These are phyloP conservation scores for Cryptoleucopteryx plumbea DNA, from an alignment of 2,113 vertebrate genomes.

Conservation along the genomic window DNA sequence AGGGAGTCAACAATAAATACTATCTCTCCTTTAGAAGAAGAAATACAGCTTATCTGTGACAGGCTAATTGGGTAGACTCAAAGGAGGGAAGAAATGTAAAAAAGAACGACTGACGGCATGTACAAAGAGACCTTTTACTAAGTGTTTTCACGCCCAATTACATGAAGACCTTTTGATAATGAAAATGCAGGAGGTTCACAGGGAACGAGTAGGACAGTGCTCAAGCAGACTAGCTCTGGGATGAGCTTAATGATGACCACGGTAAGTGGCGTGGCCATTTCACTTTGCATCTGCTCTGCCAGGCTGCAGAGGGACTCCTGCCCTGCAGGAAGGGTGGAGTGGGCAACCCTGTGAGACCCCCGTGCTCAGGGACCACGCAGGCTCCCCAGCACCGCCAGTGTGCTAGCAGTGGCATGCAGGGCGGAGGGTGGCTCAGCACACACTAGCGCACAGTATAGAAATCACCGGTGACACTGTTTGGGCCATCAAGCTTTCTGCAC, in stretches of 20 bases:
- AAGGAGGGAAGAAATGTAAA: background rate
- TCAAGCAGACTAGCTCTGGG: background rate
- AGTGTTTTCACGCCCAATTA: background rate
- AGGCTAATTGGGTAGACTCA: background rate
- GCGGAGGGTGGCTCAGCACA: background rate
- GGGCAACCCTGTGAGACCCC: background rate
- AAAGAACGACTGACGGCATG: background rate
- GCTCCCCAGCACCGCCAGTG: background rate
- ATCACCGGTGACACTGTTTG: background rate
- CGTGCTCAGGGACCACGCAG: fast-evolving
- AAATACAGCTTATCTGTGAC: background rate
- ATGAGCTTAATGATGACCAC: background rate
- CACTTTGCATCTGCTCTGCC: background rate
- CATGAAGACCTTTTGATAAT: background rate
- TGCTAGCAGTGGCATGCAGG: background rate
- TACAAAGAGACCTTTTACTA: background rate
- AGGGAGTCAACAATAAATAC: background rate
- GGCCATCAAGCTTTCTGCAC: background rate
- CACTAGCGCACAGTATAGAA: background rate
- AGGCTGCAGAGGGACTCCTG: background rate
- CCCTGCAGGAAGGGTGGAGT: no score
- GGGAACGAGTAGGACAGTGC: background rate
- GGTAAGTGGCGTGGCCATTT: background rate
- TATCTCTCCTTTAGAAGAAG: background rate
- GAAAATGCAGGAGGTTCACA: background rate